These are phyloP conservation scores for Rotaria macrura DNA, from an alignment of 2,888 invertebrate genomes.

Conservation along the genomic window DNA sequence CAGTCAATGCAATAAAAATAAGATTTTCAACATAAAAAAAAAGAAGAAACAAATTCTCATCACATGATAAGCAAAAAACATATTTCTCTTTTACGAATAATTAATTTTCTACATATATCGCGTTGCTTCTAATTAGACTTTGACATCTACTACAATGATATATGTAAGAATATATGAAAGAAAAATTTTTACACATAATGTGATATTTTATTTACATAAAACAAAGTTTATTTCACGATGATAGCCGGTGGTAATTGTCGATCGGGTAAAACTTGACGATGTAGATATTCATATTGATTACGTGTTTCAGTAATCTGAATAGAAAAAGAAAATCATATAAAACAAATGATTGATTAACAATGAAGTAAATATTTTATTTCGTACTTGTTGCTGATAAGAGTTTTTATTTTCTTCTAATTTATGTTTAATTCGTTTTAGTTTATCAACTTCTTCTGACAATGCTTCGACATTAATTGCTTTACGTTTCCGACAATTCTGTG, in stretches of 20 bases:
- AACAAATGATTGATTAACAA: not conserved
- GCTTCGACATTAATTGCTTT: conserved; percentile 11
- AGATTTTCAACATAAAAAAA: not conserved
- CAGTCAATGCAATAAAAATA: not conserved
- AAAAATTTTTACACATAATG: not conserved
- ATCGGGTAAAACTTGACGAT: not conserved
- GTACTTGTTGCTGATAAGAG: not conserved
- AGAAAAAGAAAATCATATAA: not conserved
- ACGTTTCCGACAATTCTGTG: conserved; percentile 20
- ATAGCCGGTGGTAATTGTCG: not conserved
- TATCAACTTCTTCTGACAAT: conserved; percentile 16
- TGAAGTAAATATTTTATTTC: not conserved
- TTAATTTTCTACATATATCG: not conserved
- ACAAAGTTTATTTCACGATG: not conserved
- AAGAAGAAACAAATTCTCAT: not conserved
- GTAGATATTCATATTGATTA: not conserved
- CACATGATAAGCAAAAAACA: not conserved
- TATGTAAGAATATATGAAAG: not conserved
- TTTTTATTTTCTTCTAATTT: not conserved
- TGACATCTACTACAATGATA: not conserved
- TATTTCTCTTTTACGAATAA: not conserved
- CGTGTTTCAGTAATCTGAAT: not conserved
- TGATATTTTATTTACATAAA: not conserved
- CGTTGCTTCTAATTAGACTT: not conserved
- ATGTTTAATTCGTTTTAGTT: not conserved